Evolutionary conservation across 2,888 invertebrate species (phyloP).

Genomic region (Blera fallax): DNA sequence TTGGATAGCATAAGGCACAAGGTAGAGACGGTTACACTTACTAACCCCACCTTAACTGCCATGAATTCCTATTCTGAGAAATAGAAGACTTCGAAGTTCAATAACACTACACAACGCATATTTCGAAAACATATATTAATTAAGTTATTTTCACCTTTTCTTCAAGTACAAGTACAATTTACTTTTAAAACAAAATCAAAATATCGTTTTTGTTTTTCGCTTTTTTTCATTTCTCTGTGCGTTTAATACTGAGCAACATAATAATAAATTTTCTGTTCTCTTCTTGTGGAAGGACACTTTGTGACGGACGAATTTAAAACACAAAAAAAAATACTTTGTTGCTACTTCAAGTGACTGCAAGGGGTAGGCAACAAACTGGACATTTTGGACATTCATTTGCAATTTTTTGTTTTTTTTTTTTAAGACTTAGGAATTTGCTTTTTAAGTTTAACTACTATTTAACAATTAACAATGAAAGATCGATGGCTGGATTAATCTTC

Average conservation of each 20-base stretch:
- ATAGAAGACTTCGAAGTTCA: background rate
- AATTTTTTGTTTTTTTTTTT: slow-evolving; percentile 34
- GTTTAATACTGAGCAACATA: slow-evolving; percentile 68
- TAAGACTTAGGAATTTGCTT: slow-evolving; percentile 62
- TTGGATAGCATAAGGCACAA: no score
- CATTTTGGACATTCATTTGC: slow-evolving; percentile 43
- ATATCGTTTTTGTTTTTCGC: no score
- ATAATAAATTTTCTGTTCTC: slow-evolving; percentile 7
- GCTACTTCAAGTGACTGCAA: slow-evolving; percentile 5
- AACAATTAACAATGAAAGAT: slow-evolving; percentile 63
- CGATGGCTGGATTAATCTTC: slow-evolving; percentile 89
- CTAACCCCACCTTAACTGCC: no score
- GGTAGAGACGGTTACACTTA: no score
- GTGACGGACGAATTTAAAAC: slow-evolving; percentile 63
- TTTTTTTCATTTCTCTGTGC: slow-evolving; percentile 31
- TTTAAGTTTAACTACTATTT: slow-evolving; percentile 63
- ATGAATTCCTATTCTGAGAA: no score
- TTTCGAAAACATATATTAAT: slow-evolving; percentile 65
- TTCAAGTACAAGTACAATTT: slow-evolving; percentile 47
- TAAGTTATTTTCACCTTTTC: slow-evolving; percentile 63
- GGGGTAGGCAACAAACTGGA: slow-evolving; percentile 39
- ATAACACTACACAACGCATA: background rate
- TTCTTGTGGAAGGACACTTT: slow-evolving; percentile 51
- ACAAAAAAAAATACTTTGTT: slow-evolving; percentile 41
- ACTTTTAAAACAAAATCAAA: slow-evolving; percentile 55